phyloP scores from a whole-genome alignment of 64 coral and sea anemone species.

The Catalaphyllia jardinei region DNA sequence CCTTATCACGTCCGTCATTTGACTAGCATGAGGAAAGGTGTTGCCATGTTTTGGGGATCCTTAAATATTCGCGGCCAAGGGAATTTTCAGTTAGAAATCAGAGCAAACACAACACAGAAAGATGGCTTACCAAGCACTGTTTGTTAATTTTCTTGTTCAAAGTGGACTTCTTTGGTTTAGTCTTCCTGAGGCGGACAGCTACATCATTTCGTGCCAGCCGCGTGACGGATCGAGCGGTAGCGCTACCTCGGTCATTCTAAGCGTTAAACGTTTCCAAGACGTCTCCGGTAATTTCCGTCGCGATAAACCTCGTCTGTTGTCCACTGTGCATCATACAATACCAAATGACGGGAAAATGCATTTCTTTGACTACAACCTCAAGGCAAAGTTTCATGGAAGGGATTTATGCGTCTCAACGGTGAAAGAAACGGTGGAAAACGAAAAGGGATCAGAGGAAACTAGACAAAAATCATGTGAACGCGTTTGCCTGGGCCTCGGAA shows the following conservation, averaged over 20 bases:
- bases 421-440: constrained; percentile 34
- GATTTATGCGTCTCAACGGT: constrained; percentile 45
- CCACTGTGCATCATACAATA: constrained; percentile 20
- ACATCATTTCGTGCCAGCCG: not conserved
- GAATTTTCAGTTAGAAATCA: not conserved
- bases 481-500: constrained; percentile 20
- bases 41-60: not conserved
- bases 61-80: not conserved
- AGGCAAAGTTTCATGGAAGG: constrained; percentile 35
- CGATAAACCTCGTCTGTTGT: not conserved
- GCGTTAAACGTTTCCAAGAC: constrained; percentile 5
- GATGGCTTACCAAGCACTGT: not conserved
- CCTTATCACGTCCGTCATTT: not conserved
- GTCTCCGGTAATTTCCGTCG: not conserved
- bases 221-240: constrained; percentile 28
- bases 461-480: constrained; percentile 25
- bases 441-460: constrained; percentile 29
- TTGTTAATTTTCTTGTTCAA: not conserved
- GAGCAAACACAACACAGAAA: not conserved
- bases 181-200: not conserved
- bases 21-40: not conserved
- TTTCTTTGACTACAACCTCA: not conserved
- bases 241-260: not conserved
- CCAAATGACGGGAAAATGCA: constrained; percentile 34
- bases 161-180: not conserved